Evolutionary conservation across 2,797 vertebrate species (phyloP).

Genomic region (Astyanax mexicanus): DNA sequence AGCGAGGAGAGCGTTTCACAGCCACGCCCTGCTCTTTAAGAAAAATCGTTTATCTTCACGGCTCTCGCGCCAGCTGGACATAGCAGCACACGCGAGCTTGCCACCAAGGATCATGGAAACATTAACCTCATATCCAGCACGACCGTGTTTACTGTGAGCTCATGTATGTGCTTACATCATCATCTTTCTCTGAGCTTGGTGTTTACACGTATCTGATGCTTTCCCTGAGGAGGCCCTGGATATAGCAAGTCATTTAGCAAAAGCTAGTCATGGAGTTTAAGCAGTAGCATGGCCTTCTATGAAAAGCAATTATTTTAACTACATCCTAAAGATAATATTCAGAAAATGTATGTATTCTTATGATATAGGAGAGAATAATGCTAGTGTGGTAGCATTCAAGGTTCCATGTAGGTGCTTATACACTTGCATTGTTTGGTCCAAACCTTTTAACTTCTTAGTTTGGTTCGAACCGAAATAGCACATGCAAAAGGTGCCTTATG

Average conservation of each 20-base stretch:
- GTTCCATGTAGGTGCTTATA: no score
- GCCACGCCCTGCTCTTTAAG: constrained; percentile 10
- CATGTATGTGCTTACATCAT: constrained; percentile 6
- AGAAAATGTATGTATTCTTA: no score
- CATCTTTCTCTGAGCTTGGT: neutral
- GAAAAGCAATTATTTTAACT: no score
- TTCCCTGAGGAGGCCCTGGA: neutral
- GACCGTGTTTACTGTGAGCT: constrained; percentile 9
- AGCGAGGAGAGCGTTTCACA: constrained; percentile 39
- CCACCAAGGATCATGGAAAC: constrained; percentile 15
- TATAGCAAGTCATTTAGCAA: neutral
- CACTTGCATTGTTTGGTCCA: no score
- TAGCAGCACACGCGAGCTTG: neutral
- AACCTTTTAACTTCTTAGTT: no score
- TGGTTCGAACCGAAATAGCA: no score
- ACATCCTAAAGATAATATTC: no score
- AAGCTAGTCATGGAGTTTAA: no score
- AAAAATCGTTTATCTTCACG: constrained; percentile 42
- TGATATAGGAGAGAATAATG: no score
- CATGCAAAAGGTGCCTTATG: no score
- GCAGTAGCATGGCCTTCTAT: no score
- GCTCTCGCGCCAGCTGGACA: constrained; percentile 19
- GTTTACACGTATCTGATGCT: neutral
- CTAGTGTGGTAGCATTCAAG: no score
- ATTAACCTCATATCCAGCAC: constrained; percentile 11